Evolutionary conservation across 2,888 invertebrate genomes (phyloP).

Genomic region (Drosophila monieri): DNA sequence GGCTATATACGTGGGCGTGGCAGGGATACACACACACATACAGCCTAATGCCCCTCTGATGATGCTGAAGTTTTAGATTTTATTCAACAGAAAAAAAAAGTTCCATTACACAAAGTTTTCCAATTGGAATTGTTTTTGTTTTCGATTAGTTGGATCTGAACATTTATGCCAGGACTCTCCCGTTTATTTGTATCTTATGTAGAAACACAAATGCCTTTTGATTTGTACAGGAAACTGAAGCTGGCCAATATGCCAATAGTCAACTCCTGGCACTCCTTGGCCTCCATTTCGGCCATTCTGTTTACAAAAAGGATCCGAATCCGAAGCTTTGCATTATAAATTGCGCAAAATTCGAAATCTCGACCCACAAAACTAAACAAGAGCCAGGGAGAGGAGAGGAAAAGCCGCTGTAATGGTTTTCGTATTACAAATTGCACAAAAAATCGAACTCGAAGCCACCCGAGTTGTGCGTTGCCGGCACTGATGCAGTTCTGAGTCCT

Average conservation of each 20-base stretch:
- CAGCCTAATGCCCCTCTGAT: conserved; percentile 49
- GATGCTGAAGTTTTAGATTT: conserved; percentile 41
- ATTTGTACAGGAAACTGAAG: conserved; percentile 58
- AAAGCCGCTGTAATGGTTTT: conserved; percentile 40
- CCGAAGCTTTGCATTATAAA: conserved; percentile 38
- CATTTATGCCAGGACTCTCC: conserved; percentile 42
- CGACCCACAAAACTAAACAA: conserved; percentile 8
- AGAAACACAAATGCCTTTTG: conserved; percentile 48
- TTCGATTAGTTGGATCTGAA: conserved; percentile 49
- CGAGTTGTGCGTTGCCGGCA: conserved; percentile 23
- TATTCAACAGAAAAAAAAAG: conserved; percentile 47
- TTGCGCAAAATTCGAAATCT: conserved; percentile 39
- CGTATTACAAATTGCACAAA: conserved; percentile 33
- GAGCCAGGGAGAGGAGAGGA: conserved; percentile 1
- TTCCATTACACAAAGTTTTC: conserved; percentile 62
- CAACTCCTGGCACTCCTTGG: not conserved
- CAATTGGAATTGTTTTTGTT: conserved; percentile 72
- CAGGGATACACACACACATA: not conserved
- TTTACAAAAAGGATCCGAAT: conserved; percentile 8
- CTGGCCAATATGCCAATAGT: not conserved
- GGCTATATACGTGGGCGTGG: conserved; percentile 13
- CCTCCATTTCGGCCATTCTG: not conserved
- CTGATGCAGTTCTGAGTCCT: conserved; percentile 18
- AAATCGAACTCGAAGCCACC: conserved; percentile 41
- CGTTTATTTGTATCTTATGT: conserved; percentile 29